Base-by-base conservation (phyloP, 2,113 vertebrate species). In the Prochilodus magdalenae region DNA sequence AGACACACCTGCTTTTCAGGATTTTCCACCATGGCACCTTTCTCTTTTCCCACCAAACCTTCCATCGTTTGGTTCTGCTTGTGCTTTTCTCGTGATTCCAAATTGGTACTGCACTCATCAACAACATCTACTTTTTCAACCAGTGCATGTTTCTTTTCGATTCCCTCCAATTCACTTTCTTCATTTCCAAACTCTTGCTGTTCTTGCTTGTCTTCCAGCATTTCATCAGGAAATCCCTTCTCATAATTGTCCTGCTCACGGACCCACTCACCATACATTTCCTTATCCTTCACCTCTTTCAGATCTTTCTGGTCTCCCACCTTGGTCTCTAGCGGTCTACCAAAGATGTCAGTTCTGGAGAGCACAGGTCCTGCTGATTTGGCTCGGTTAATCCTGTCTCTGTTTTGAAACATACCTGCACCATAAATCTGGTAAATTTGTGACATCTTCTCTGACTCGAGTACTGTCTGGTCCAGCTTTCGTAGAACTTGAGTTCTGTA, bases 291-390 rank as follows among this genome's bases (percentile, higher is more conserved):
- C 16, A 26, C 3, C 15, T 30, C 27, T 63, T 27, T 67, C 30
- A 51, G 24, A 27, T 63, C 60, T 84, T 69, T 5, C 26, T 59
- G 8, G 73, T 73, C 29, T 74, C 53, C 55, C 26, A 40, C 22
- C 27, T 62, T 4, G 4, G 24, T 29, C 11, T 80, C 3, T 84
- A 1, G 14, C 73, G 63, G 20, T 18, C 72, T 33, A 80, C 59
- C 51, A 40, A 60, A 44, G 22, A 85, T 88, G 6, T 89, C 83
- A 5, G 79, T 71, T 10, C 63, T 81, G 26, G 82, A 81, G 66
- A 94, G 86, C 6, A 91, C 30, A 6, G 94, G 91, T 0, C 89
- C 85, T 1, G 94, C 94, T 0, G 94, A 95, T 82, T 90, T 93
- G 0, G 93, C 87, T 47, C 91, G 82, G 80, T 11, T 53, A 53